Conservation (phyloP, 1,140 invertebrate species). For the Trichonephila inaurata region DNA sequence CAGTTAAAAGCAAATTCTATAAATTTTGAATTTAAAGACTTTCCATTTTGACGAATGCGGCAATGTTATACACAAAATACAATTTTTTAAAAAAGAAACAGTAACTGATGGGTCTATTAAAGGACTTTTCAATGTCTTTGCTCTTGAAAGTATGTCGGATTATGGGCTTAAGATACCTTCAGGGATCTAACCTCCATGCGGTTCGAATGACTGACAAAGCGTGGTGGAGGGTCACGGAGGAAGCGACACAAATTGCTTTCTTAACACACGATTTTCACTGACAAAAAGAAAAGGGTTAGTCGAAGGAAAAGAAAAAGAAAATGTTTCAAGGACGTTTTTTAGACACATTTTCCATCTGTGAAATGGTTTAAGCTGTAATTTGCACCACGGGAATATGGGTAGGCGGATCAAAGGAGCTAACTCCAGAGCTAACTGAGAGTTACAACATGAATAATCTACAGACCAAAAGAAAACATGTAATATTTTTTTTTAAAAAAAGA, state of each 20-base stretch:
- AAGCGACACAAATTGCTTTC: slow-evolving; percentile 50
- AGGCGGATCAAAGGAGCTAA: not conserved
- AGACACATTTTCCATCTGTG: slow-evolving; percentile 7
- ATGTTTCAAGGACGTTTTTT: slow-evolving; percentile 43
- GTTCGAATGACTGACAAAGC: slow-evolving; percentile 60
- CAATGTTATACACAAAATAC: not conserved
- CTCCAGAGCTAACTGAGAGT: not conserved
- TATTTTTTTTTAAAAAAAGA: too few species aligned
- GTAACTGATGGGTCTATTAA: not conserved
- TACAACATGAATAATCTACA: not conserved
- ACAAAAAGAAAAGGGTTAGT: not conserved
- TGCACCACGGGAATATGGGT: not conserved
- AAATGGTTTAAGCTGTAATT: not conserved
- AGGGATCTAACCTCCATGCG: not conserved
- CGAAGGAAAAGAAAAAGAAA: not conserved
- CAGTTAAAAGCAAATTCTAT: too few species aligned
- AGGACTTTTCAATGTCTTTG: not conserved
- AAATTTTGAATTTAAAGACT: not conserved
- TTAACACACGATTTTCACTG: slow-evolving; percentile 40
- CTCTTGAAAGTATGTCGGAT: not conserved
- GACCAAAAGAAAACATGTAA: too few species aligned
- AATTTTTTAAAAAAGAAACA: not conserved
- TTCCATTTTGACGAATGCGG: not conserved
- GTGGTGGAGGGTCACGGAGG: slow-evolving; percentile 47
- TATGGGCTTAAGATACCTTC: not conserved